These are phyloP conservation scores for Brachionus rubens DNA, from an alignment of 1,140 invertebrate genomes.

Conservation along the genomic window DNA sequence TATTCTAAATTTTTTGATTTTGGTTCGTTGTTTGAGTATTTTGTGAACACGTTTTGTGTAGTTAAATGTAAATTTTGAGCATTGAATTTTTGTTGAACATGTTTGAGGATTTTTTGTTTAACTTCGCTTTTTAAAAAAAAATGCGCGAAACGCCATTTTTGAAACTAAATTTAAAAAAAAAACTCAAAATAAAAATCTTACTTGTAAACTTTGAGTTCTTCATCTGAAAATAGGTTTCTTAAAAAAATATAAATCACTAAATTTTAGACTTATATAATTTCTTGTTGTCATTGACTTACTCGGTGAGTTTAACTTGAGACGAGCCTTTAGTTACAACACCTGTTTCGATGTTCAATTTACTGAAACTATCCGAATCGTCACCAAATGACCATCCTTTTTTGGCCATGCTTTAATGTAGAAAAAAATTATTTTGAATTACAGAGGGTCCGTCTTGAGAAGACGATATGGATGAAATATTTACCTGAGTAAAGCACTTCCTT, in stretches of 20 bases:
- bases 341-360: conserved; percentile 4
- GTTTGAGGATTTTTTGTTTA: conserved; percentile 6
- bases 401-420: neutral
- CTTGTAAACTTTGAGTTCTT: conserved; percentile 17
- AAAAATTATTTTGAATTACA: neutral
- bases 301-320: neutral
- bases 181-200: neutral
- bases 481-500: neutral
- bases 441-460: too few species aligned
- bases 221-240: neutral
- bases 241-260: neutral
- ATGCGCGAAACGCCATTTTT: too few species aligned
- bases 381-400: neutral
- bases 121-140: neutral
- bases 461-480: too few species aligned
- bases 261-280: neutral
- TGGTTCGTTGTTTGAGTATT: conserved; percentile 2
- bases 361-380: neutral
- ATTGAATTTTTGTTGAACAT: conserved; percentile 4
- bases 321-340: neutral
- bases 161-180: too few species aligned
- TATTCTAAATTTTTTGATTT: neutral
- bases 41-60: conserved; percentile 3
- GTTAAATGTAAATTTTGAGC: neutral
- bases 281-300: too few species aligned